A percentile compares a stretch with the other conserved stretches of the same genome.
phyloP scores from a whole-genome alignment of 2,797 vertebrate species.

The Chelonia mydas region DNA sequence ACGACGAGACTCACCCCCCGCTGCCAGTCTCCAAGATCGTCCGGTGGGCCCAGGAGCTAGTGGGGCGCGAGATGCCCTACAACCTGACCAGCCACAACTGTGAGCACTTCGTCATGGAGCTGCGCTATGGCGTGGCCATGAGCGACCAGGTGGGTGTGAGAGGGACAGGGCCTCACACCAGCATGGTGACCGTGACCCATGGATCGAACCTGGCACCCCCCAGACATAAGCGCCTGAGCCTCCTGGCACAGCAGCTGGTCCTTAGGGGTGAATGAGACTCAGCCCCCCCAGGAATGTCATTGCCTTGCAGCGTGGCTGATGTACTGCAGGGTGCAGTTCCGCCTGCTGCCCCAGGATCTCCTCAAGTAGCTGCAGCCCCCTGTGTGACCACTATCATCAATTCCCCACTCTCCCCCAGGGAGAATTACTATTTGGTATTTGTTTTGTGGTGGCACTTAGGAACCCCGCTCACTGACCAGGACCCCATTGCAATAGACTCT shows the following conservation, averaged over 20 bases:
- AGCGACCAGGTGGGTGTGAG: constrained; percentile 82
- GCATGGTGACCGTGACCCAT: neutral
- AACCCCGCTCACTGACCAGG: neutral
- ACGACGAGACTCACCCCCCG: constrained; percentile 78
- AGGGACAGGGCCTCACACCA: neutral
- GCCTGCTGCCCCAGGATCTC: no score
- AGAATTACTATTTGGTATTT: neutral
- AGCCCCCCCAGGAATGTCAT: neutral
- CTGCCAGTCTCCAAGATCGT: constrained; percentile 64
- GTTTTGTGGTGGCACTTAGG: neutral
- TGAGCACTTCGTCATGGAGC: constrained; percentile 88
- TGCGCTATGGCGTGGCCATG: constrained; percentile 82
- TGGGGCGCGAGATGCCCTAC: constrained; percentile 77
- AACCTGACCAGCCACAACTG: constrained; percentile 84
- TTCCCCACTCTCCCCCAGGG: no score
- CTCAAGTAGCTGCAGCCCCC: no score
- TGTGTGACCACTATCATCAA: no score
- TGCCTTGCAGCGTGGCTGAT: neutral
- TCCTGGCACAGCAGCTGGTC: neutral
- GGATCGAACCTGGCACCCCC: neutral
- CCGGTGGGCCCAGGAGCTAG: constrained; percentile 62
- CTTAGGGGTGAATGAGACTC: neutral
- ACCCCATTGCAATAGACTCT: neutral
- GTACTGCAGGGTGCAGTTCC: neutral
- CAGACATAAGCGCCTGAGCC: neutral